phyloP scores from a whole-genome alignment of 2,797 vertebrate genomes.

The Platalea minor region DNA sequence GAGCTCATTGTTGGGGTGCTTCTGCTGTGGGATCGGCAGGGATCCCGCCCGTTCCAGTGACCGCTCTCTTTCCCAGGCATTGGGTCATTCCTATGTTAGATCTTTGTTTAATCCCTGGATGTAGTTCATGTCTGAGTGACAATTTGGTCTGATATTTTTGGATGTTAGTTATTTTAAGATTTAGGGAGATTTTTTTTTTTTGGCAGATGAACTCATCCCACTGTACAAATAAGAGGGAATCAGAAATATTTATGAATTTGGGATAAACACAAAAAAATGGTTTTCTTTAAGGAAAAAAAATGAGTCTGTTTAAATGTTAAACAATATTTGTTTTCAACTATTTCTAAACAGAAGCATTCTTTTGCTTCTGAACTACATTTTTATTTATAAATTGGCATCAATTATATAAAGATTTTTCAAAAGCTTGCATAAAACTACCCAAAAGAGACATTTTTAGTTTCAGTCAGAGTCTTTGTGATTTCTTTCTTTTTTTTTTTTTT shows the following conservation, averaged over 20 bases:
- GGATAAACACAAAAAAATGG: background rate
- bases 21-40: background rate
- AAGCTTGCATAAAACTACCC: background rate
- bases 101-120: background rate
- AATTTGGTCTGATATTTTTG: background rate
- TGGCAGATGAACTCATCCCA: background rate
- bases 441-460: background rate
- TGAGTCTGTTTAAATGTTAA: background rate
- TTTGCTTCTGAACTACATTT: conserved; percentile 9
- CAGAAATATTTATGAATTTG: background rate
- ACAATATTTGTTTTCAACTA: background rate
- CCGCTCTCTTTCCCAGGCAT: background rate
- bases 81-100: background rate
- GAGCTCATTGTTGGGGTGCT: fast-evolving
- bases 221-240: background rate
- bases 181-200: background rate
- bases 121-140: background rate
- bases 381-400: background rate
- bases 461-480: background rate
- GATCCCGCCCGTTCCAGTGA: fast-evolving
- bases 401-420: background rate
- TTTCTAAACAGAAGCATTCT: conserved; percentile 20
- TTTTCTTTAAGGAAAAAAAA: background rate
- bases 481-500: background rate
- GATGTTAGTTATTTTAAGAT: background rate